Base-by-base conservation (phyloP, 2,888 invertebrate species). In the Sinotaia quadrata region DNA sequence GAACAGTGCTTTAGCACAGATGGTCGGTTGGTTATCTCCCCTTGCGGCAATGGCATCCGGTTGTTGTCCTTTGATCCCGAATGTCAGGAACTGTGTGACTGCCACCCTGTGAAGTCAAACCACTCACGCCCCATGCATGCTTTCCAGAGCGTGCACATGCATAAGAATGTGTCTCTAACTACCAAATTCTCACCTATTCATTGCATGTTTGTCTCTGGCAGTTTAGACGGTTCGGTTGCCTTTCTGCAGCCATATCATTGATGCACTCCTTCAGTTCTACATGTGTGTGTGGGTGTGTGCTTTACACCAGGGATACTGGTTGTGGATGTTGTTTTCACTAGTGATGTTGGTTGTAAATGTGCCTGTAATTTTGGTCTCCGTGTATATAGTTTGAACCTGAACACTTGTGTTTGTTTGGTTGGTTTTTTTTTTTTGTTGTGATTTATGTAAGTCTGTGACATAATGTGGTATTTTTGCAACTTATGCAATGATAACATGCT, bases 1-100 rank as follows among this genome's bases (percentile, higher is more conserved):
- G 97, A 97, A 85, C 90, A 95, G 56, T 94, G 95, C 81, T 97
- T 95, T 88, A 96, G 96, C 1, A 91, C 94, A 1, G 96, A 97
- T 86, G 97, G 97, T 0, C 91, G 96, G 60, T 89, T 97, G 12
- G 93, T 97, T 34, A 95, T 95, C 84, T 97, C 96, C 0, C 97
- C 97, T 0, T 96, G 93, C 87, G 94, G 93, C 0, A 93, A 92
- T 82, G 96, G 97, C 36, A 92, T 96, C 72, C 90, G 97, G n/a
- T 90, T 97, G 4, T 89, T 97, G 31, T 93, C 94, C 0, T 94
- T 96, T 79, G 92, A 93, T 80, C 90, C 92, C 10, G 89, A 92
- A 59, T 95, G 95, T 85, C 91, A 93, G 61, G 96, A 96, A 85
- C 89, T 96, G 68, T 92, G 93, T 18, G 91, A 92, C 76, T 92